Percentiles rank a stretch among this genome's conserved stretches.
Evolutionary conservation across 2,888 invertebrate genomes (phyloP).

Genomic region (Escarpia spicata): DNA sequence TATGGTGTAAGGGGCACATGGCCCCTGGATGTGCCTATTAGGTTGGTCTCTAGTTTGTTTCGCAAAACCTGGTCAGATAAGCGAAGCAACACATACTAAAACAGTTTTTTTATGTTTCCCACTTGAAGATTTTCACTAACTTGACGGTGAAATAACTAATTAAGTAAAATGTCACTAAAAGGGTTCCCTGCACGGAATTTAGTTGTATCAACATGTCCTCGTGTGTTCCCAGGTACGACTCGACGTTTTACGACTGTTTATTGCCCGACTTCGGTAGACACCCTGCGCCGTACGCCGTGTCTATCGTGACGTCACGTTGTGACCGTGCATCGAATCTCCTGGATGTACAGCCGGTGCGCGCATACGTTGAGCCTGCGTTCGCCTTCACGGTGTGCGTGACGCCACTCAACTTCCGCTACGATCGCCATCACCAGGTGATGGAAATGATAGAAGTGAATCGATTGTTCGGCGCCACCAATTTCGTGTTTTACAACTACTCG

Average conservation of each 20-base stretch:
- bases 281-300: conserved; percentile 24
- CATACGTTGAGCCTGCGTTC: neutral
- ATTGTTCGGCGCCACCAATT: conserved; percentile 41
- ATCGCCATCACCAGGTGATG: conserved; percentile 34
- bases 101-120: no score
- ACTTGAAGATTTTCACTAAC: no score
- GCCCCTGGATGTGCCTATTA: no score
- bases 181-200: neutral
- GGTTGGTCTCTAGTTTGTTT: no score
- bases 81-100: no score
- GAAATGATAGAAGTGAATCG: conserved; percentile 42
- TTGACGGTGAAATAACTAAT: no score
- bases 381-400: conserved; percentile 42
- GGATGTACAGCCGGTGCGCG: conserved; percentile 7
- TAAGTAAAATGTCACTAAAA: neutral
- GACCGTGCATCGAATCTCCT: conserved; percentile 23
- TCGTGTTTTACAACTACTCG: conserved; percentile 43
- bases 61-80: no score
- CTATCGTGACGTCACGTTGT: conserved; percentile 24
- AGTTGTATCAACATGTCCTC: neutral
- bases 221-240: conserved; percentile 27
- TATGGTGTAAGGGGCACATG: no score
- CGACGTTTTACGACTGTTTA: conserved; percentile 27
- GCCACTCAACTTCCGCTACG: conserved; percentile 38
- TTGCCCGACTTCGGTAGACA: neutral